phyloP scores from a whole-genome alignment of 2,888 invertebrate genomes.

The Agonopterix subpropinquella region DNA sequence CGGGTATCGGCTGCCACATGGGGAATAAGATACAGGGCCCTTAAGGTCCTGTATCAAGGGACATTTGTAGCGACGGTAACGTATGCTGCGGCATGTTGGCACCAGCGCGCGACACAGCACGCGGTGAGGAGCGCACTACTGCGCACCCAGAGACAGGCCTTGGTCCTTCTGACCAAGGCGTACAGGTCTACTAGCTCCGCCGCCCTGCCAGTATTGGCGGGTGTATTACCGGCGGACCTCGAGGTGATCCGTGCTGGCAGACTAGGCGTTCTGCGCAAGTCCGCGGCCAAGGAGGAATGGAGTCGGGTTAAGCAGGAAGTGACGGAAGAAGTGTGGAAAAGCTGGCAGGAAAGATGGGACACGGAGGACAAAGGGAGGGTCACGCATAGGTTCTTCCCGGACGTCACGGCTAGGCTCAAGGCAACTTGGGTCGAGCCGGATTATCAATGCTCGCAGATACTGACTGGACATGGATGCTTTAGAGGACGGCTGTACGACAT shows the following conservation, averaged over 20 bases:
- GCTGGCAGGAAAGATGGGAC: constrained; percentile 10
- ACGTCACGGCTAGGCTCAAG: constrained; percentile 9
- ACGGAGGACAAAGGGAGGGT: constrained; percentile 7
- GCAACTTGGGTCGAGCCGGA: constrained; percentile 14
- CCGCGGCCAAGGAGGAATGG: constrained; percentile 9
- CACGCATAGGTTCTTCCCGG: constrained; percentile 14
- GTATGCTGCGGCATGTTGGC: constrained; percentile 15
- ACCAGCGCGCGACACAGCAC: constrained; percentile 2
- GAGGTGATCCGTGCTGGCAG: constrained; percentile 2
- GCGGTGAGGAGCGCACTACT: constrained; percentile 13
- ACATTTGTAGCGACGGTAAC: constrained; percentile 13
- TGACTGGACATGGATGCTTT: constrained; percentile 15
- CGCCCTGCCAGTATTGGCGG: constrained; percentile 21
- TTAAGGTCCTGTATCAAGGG: constrained; percentile 10
- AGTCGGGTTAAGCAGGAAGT: too few species aligned
- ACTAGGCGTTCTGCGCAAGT: constrained; percentile 2
- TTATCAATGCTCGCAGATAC: constrained; percentile 11
- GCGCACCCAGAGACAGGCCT: constrained; percentile 14
- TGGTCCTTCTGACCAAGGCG: constrained; percentile 20
- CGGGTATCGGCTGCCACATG: constrained; percentile 15
- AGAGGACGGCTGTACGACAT: constrained; percentile 5
- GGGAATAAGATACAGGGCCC: constrained; percentile 13
- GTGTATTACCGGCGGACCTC: constrained; percentile 21
- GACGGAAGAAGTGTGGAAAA: neutral
- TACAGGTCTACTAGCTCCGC: constrained; percentile 20